Conservation (phyloP, 2,797 vertebrate species). For the Coregonus sp. region DNA sequence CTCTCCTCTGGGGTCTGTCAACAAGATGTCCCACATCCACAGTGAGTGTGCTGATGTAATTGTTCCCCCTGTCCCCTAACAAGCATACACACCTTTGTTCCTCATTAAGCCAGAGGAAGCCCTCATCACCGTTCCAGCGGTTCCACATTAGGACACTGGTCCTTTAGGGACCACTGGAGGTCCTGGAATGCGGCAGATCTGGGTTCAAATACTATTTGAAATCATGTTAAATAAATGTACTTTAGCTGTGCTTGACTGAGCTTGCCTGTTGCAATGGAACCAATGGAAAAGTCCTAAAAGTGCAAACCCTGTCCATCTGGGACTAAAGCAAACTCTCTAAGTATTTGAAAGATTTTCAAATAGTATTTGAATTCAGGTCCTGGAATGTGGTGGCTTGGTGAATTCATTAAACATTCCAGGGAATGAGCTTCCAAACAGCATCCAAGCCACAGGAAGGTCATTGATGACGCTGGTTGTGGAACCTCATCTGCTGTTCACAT, state of each 20-base stretch:
- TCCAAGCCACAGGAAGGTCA: constrained; percentile 33
- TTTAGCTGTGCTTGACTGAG: not conserved
- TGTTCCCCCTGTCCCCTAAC: constrained; percentile 60
- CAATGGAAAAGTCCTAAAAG: not conserved
- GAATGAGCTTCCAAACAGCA: not conserved
- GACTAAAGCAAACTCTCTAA: not conserved
- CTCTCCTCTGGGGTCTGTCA: constrained; percentile 27
- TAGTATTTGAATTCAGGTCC: constrained; percentile 6
- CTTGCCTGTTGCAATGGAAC: not conserved
- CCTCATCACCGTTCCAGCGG: constrained; percentile 24
- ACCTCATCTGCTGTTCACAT: not conserved
- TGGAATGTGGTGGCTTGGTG: constrained; percentile 53
- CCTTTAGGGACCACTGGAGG: constrained; percentile 37
- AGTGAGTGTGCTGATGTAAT: constrained; percentile 60
- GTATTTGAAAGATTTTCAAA: not conserved
- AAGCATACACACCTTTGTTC: constrained; percentile 49
- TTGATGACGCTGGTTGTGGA: not conserved
- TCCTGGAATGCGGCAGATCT: not conserved
- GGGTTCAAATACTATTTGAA: not conserved
- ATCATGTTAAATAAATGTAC: not conserved
- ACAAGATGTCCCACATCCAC: constrained; percentile 60
- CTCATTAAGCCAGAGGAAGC: constrained; percentile 61
- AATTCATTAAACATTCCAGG: constrained; percentile 46
- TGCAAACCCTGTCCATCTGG: not conserved
- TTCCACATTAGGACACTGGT: constrained; percentile 12